phyloP scores from a whole-genome alignment of 1,140 invertebrate genomes.

The Pogonus chalceus region DNA sequence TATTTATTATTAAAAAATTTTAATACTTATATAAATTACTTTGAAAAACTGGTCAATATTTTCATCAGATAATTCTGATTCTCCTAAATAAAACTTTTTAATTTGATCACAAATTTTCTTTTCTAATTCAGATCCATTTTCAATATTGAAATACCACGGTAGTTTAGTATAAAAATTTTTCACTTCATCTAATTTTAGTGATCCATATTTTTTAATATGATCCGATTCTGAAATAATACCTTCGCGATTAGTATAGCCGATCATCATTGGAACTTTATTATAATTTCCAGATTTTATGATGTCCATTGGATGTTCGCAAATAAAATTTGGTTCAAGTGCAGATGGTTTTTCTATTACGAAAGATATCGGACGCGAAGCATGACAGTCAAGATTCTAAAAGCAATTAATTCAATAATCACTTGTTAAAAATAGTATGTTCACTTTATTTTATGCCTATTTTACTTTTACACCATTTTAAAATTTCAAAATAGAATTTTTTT shows the following conservation, averaged over 20 bases:
- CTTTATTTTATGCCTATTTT: too few species aligned
- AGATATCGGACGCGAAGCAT: conserved; percentile 37
- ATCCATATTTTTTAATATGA: conserved; percentile 30
- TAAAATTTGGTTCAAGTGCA: conserved; percentile 33
- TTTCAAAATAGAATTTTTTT: too few species aligned
- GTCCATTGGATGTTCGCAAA: conserved; percentile 39
- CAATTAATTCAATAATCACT: conserved; percentile 30
- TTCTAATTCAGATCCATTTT: conserved; percentile 34
- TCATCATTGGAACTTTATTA: conserved; percentile 41
- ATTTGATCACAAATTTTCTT: conserved; percentile 36
- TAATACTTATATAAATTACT: conserved; percentile 16
- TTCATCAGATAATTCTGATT: conserved; percentile 31
- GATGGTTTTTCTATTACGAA: conserved; percentile 39
- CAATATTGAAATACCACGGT: conserved; percentile 36
- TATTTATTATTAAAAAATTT: neutral
- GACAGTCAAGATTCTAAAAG: too few species aligned
- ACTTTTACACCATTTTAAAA: too few species aligned
- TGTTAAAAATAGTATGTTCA: too few species aligned
- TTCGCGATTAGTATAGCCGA: conserved; percentile 37
- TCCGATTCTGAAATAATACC: conserved; percentile 29
- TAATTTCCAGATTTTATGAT: conserved; percentile 30
- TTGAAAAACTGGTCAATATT: conserved; percentile 21
- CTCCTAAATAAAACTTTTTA: conserved; percentile 41
- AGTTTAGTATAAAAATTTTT: conserved; percentile 35
- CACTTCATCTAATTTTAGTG: conserved; percentile 21